Evolutionary conservation across 2,888 invertebrate genomes (phyloP), one percentile per base, ranked within the genome.

Genomic region (Theretra japonica): DNA sequence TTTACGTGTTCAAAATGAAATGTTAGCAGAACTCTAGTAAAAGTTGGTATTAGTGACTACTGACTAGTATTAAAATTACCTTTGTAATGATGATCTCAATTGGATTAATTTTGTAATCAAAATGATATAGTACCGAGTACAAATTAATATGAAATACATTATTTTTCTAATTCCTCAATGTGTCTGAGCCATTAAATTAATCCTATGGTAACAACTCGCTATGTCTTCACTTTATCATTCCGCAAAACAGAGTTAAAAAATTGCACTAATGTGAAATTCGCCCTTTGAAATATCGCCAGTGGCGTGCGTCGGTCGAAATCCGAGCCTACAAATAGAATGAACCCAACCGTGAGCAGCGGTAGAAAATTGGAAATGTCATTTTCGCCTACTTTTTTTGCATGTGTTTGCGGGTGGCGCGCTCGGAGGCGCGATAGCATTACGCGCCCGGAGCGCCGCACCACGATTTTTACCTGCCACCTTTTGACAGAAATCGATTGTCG

Each of bases 331-430:
- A 92, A 92, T 91, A 93, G 93, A 94, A 93, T 91, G 92, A 92
- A 90, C 92, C 90, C 88, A 87, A 87, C 93, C 89, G 87, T 87
- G 84, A 89, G 94, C 92, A 88, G 92, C 90, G 88, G 93, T 92
- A 95, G 95, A 95, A 95, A 95, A 95, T 95, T 95, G 92, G 93
- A 95, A 95, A 95, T 93, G 95, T 94, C 94, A 95, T 95, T 95
- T 95, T 94, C 92, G 92, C 90, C 89, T 19, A 19, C 56, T 25
- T 70, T 70, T 70, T 68, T 74, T 88, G 84, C 94, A 94, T 94
- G 92, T 93, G 93, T 93, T 93, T 94, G 93, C 87, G 90, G 90
- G 87, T 85, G 82, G 85, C 79, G 80, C 82, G 84, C 76, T 78
- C 79, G 80, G 82, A 30, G 65, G 75, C 85, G 84, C 87, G 89